Evolutionary conservation across 2,113 vertebrate species (phyloP).

Genomic region (Micronisus gabar): DNA sequence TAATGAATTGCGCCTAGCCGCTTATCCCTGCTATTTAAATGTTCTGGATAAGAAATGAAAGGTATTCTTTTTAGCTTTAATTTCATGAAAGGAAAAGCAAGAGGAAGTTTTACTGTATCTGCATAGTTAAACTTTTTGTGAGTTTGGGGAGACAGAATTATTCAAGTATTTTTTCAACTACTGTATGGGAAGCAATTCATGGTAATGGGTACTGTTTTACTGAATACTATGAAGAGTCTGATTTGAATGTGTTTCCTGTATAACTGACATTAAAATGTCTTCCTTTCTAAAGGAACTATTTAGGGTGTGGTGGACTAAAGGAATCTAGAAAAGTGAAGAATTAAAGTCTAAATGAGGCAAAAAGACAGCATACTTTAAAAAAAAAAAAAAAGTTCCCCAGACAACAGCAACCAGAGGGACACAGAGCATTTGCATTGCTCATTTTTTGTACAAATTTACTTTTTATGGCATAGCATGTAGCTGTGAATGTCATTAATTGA

Average conservation of each 20-base stretch:
- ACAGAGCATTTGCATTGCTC: neutral
- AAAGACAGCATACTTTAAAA: neutral
- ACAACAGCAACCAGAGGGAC: neutral
- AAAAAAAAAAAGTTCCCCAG: neutral
- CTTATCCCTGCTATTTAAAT: neutral
- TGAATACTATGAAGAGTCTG: neutral
- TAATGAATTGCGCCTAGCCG: neutral
- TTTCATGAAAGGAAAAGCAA: neutral
- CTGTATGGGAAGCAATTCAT: neutral
- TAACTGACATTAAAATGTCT: neutral
- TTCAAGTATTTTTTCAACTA: neutral
- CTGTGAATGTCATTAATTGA: neutral
- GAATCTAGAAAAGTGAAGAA: neutral
- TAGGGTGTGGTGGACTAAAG: neutral
- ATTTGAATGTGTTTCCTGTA: neutral
- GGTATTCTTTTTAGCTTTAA: neutral
- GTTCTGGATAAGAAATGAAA: neutral
- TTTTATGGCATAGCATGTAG: neutral
- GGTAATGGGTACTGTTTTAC: neutral
- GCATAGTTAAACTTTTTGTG: neutral
- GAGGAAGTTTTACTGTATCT: neutral
- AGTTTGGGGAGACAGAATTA: neutral
- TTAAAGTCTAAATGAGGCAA: neutral
- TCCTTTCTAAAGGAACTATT: neutral
- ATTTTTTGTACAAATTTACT: neutral